These are phyloP conservation scores for Brachionus rotundiformis DNA, from an alignment of 1,140 invertebrate species.

Conservation along the genomic window DNA sequence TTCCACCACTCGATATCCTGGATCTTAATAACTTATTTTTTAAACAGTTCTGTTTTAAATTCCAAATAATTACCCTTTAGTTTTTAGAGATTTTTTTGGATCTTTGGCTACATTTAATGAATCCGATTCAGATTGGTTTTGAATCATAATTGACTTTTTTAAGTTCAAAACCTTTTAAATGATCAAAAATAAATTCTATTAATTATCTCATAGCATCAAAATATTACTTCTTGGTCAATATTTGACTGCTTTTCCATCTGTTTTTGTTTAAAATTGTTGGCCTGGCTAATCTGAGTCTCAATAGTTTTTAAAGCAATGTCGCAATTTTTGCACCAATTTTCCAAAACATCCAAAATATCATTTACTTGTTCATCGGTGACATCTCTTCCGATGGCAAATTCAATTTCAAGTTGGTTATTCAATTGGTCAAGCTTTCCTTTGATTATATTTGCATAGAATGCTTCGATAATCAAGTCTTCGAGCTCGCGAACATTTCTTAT, in stretches of 20 bases:
- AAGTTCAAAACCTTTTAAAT: slow-evolving; percentile 20
- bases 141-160: slow-evolving; percentile 19
- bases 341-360: slow-evolving; percentile 60
- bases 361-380: slow-evolving; percentile 71
- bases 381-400: slow-evolving; percentile 88
- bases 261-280: slow-evolving; percentile 80
- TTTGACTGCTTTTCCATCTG: slow-evolving; percentile 77
- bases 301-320: slow-evolving; percentile 64
- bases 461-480: slow-evolving; percentile 95
- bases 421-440: slow-evolving; percentile 94
- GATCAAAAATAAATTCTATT: too few species aligned
- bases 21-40: neutral
- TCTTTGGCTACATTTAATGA: slow-evolving; percentile 8
- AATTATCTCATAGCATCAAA: too few species aligned
- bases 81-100: slow-evolving; percentile 23
- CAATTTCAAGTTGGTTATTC: slow-evolving; percentile 85
- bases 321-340: slow-evolving; percentile 74
- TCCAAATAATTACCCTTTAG: neutral
- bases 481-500: slow-evolving; percentile 87
- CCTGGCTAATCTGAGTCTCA: slow-evolving; percentile 81
- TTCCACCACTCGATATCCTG: neutral
- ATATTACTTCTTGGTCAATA: slow-evolving; percentile 79
- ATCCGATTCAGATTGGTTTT: slow-evolving; percentile 25
- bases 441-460: slow-evolving; percentile 93
- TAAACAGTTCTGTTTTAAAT: neutral